Conservation (phyloP, 2,113 vertebrate genomes). For the Lepisosteus osseus region DNA sequence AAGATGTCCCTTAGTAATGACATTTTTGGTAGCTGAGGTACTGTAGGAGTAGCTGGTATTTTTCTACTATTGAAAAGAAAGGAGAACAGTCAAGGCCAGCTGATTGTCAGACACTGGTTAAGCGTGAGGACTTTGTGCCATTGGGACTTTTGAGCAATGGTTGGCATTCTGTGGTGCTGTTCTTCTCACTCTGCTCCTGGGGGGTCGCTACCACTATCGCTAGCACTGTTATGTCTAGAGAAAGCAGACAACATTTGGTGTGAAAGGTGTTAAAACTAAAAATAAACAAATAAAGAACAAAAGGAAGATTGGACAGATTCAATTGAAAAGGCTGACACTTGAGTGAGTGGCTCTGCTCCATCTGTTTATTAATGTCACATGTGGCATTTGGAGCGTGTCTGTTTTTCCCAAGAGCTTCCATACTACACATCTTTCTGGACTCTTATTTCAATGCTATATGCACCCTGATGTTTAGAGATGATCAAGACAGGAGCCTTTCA, state of each 20-base stretch:
- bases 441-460: no score
- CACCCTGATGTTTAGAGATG: no score
- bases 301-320: conserved; percentile 28
- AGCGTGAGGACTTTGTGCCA: conserved; percentile 66
- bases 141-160: conserved; percentile 58
- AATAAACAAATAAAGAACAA: conserved; percentile 63
- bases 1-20: no score
- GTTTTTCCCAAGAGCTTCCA: no score
- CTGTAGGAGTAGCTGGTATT: no score
- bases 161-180: conserved; percentile 51
- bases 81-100: conserved; percentile 63
- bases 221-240: conserved; percentile 58
- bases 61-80: not conserved
- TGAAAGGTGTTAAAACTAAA: conserved; percentile 42
- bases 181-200: conserved; percentile 41
- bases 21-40: no score
- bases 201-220: conserved; percentile 32
- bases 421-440: no score
- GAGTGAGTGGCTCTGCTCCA: conserved; percentile 29
- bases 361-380: conserved; percentile 52
- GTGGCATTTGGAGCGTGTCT: conserved; percentile 21
- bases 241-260: not conserved
- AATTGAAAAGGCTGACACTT: conserved; percentile 8
- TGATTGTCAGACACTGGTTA: conserved; percentile 60
- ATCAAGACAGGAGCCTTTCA: no score